Evolutionary conservation across 2,888 invertebrate species (phyloP).

Genomic region (Lymantria monacha): DNA sequence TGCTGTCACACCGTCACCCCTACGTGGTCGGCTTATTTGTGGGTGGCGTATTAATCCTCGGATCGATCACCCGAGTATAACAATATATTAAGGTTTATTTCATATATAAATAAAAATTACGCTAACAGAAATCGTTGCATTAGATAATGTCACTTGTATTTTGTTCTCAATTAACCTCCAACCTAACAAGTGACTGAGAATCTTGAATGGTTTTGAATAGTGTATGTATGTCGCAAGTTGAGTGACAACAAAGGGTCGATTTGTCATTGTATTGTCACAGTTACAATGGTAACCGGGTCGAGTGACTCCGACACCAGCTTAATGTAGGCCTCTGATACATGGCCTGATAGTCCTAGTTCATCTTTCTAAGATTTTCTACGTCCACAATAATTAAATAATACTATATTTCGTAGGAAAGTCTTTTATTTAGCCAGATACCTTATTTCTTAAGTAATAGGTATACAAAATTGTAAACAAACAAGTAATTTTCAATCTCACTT

Average conservation of each 20-base stretch:
- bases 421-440: too few species aligned
- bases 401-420: slow-evolving; percentile 6
- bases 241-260: slow-evolving; percentile 66
- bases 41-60: too few species aligned
- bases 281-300: slow-evolving; percentile 59
- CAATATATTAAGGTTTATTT: too few species aligned
- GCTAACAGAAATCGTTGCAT: not conserved
- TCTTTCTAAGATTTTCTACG: not conserved
- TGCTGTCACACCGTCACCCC: too few species aligned
- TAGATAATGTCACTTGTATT: not conserved
- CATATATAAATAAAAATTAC: too few species aligned
- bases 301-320: slow-evolving; percentile 45
- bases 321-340: slow-evolving; percentile 40
- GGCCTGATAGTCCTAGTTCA: slow-evolving; percentile 8
- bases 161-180: not conserved
- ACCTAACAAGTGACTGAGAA: slow-evolving; percentile 17
- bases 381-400: slow-evolving; percentile 4
- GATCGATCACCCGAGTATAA: too few species aligned
- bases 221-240: slow-evolving; percentile 38
- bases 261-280: slow-evolving; percentile 56
- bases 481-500: too few species aligned
- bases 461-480: too few species aligned
- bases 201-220: slow-evolving; percentile 16
- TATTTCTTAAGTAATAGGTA: too few species aligned
- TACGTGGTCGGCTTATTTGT: too few species aligned